phyloP scores from a whole-genome alignment of 1,140 invertebrate genomes.

The Drosophila auraria region DNA sequence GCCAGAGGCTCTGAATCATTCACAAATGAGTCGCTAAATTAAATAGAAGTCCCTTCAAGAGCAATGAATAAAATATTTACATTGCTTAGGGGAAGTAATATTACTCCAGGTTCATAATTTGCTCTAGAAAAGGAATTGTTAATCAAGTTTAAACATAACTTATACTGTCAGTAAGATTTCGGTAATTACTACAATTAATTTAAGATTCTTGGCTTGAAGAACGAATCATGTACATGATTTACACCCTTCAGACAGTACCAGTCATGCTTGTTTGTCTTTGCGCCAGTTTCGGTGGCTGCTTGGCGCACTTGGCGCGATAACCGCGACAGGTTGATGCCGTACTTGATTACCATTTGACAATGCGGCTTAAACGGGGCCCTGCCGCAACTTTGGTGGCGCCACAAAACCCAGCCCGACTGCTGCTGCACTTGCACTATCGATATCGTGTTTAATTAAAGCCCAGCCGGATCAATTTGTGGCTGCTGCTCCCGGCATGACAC shows the following conservation, averaged over 20 bases:
- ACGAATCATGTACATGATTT: constrained; percentile 55
- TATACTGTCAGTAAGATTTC: background rate
- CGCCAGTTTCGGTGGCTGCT: constrained; percentile 30
- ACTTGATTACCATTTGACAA: constrained; percentile 65
- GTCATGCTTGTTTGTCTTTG: constrained; percentile 37
- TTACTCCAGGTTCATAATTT: background rate
- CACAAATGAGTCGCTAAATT: constrained; percentile 38
- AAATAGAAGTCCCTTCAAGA: constrained; percentile 1
- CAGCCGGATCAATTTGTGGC: constrained; percentile 40
- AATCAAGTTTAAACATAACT: background rate
- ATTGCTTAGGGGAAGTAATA: constrained; percentile 1
- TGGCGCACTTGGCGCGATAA: constrained; percentile 55
- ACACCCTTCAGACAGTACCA: constrained; percentile 31
- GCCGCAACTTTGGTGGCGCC: constrained; percentile 47
- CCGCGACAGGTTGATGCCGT: constrained; percentile 69
- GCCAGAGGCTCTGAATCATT: constrained; percentile 51
- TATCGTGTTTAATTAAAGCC: constrained; percentile 72
- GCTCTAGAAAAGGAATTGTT: background rate
- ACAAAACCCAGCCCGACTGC: constrained; percentile 10
- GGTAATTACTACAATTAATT: background rate
- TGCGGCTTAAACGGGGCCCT: constrained; percentile 10
- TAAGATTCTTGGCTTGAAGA: background rate
- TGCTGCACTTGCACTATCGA: constrained; percentile 47
- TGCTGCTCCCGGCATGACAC: constrained; percentile 10
- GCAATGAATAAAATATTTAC: background rate